Conservation (phyloP, 2,888 invertebrate genomes). For the Phortica magna region DNA sequence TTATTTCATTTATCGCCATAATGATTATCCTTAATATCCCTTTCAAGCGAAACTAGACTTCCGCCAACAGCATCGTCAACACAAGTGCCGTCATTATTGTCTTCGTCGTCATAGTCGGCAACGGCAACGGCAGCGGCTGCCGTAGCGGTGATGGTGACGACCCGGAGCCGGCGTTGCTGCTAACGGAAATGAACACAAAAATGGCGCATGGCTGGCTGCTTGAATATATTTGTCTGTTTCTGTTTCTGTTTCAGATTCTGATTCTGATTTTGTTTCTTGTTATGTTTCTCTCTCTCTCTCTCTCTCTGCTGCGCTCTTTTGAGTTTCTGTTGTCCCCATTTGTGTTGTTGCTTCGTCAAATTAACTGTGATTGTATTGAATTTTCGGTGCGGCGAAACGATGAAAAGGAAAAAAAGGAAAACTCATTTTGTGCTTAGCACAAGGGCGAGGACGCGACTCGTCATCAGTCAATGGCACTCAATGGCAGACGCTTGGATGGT, state of each 20-base stretch:
- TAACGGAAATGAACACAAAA: constrained; percentile 32
- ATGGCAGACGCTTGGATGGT: constrained; percentile 42
- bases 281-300: too few species aligned
- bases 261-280: background rate
- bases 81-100: background rate
- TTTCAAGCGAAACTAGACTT: constrained; percentile 49
- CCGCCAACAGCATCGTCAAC: constrained; percentile 34
- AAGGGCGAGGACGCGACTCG: constrained; percentile 36
- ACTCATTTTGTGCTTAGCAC: background rate
- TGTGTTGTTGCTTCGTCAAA: background rate
- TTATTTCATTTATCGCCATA: constrained; percentile 59
- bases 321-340: background rate
- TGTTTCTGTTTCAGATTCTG: background rate
- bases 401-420: constrained; percentile 15
- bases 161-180: background rate
- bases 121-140: background rate
- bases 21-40: constrained; percentile 67
- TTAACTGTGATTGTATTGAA: constrained; percentile 27
- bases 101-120: background rate
- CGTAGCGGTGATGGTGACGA: background rate
- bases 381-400: constrained; percentile 6
- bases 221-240: background rate
- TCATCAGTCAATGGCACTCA: constrained; percentile 60
- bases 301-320: background rate
- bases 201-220: constrained; percentile 31